Evolutionary conservation across 2,113 vertebrate genomes (phyloP).

Genomic region (Philantomba maxwellii): DNA sequence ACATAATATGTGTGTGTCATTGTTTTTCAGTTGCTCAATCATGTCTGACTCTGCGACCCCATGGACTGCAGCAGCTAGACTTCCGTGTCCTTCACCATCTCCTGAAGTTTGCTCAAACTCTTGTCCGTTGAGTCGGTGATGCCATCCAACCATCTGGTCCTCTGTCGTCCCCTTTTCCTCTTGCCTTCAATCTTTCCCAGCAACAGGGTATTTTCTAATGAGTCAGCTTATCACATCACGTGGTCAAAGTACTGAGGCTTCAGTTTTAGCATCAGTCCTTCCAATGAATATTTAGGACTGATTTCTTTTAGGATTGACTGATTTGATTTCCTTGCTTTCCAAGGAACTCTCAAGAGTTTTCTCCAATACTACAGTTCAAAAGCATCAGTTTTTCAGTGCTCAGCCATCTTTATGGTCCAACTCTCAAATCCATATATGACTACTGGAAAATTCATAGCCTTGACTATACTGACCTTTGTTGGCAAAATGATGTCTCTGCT

Average conservation of each 20-base stretch:
- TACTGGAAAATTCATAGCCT: background rate
- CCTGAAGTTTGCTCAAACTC: background rate
- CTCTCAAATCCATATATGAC: background rate
- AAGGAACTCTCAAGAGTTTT: background rate
- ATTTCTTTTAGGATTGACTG: background rate
- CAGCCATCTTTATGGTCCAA: background rate
- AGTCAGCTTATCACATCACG: background rate
- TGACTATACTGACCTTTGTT: background rate
- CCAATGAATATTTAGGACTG: background rate
- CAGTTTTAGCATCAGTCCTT: background rate
- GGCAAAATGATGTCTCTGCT: background rate
- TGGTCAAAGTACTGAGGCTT: background rate
- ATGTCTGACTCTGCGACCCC: background rate
- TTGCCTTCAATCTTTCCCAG: background rate
- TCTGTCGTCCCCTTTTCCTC: background rate
- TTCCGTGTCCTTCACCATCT: background rate
- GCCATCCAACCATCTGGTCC: background rate
- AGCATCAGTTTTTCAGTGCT: background rate
- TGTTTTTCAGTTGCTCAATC: rapidly evolving
- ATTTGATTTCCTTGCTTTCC: background rate
- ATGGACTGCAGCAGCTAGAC: background rate
- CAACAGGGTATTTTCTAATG: background rate
- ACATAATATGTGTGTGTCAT: background rate
- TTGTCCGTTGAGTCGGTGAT: background rate
- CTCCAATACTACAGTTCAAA: background rate